phyloP scores from a whole-genome alignment of 2,797 vertebrate species.

The Peromyscus nudipes region DNA sequence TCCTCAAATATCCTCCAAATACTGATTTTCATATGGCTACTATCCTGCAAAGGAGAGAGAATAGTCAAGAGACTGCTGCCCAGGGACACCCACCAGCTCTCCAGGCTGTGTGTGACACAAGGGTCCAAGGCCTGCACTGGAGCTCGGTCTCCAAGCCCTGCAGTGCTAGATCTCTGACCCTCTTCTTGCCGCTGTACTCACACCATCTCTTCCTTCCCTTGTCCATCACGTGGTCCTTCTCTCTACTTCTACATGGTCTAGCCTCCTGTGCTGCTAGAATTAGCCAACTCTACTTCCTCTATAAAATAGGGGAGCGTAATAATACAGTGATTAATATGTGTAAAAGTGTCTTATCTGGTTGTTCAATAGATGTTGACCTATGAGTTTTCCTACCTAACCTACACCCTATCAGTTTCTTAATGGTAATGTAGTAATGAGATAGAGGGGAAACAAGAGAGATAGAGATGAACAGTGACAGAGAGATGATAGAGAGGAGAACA shows the following conservation, averaged over 20 bases:
- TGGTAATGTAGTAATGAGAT: background rate
- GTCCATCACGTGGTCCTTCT: background rate
- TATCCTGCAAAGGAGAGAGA: background rate
- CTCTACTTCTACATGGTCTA: background rate
- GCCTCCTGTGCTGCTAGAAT: background rate
- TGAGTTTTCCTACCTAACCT: background rate
- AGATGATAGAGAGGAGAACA: background rate
- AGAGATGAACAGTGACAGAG: background rate
- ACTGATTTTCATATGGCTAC: conserved; percentile 36
- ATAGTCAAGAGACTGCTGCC: background rate
- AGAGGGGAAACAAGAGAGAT: background rate
- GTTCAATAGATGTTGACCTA: background rate
- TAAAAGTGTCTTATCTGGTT: background rate
- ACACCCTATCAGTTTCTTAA: background rate
- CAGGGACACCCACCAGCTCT: background rate
- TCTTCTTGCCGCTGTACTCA: background rate
- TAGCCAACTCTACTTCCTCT: background rate
- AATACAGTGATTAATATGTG: background rate
- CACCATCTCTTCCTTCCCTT: background rate
- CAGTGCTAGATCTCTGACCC: background rate
- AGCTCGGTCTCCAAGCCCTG: background rate
- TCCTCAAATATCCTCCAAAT: conserved; percentile 8
- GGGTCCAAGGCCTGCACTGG: background rate
- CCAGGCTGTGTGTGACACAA: background rate
- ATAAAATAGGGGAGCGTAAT: background rate